Evolutionary conservation across 2,113 vertebrate species (phyloP).

Genomic region (Halichoerus grypus): DNA sequence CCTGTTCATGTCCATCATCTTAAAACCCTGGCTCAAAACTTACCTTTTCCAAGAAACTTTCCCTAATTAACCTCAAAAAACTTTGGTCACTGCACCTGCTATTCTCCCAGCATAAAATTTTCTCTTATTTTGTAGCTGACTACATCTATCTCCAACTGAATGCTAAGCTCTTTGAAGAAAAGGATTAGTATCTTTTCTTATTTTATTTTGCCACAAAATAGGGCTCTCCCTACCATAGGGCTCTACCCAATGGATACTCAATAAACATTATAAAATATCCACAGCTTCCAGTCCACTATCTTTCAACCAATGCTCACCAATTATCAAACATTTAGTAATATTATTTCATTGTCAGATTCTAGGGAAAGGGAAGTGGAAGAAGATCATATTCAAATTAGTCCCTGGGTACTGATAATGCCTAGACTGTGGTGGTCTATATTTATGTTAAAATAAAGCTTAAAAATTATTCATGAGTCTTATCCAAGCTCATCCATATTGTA

Average conservation of each 20-base stretch:
- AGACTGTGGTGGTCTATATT: background rate
- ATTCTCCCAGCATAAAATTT: background rate
- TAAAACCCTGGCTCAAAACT: constrained; percentile 10
- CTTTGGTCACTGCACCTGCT: background rate
- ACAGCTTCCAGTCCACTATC: background rate
- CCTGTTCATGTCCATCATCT: constrained; percentile 21
- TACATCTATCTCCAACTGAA: background rate
- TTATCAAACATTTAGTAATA: background rate
- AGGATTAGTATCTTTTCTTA: background rate
- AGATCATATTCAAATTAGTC: background rate
- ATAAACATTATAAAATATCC: background rate
- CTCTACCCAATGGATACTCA: background rate
- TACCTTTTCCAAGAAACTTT: background rate
- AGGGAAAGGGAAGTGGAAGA: background rate
- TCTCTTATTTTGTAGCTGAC: background rate
- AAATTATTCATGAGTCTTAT: constrained; percentile 15
- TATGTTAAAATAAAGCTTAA: background rate
- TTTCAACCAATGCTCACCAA: background rate
- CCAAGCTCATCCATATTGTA: background rate
- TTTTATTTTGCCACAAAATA: background rate
- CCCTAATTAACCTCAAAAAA: constrained; percentile 28
- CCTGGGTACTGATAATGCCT: background rate
- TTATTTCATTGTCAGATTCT: background rate
- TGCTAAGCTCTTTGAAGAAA: constrained; percentile 16
- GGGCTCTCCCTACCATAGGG: background rate